phyloP scores from a whole-genome alignment of 2,888 invertebrate species.

The Synanthedon myopaeformis region DNA sequence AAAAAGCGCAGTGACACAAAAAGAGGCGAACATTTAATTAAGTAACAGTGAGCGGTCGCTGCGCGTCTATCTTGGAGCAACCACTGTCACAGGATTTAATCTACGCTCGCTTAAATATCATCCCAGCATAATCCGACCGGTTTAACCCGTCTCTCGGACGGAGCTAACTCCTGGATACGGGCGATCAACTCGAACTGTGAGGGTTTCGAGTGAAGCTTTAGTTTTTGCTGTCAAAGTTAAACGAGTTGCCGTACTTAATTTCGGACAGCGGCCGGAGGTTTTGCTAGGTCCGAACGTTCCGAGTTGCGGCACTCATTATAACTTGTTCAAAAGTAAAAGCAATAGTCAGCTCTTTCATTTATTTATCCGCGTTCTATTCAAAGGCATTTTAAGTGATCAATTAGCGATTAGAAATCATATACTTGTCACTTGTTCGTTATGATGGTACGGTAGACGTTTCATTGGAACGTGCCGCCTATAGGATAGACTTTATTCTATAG shows the following conservation, averaged over 20 bases:
- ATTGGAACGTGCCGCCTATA: too few relatives aligned
- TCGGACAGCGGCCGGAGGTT: not conserved
- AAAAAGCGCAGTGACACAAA: not conserved
- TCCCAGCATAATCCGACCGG: slow-evolving; percentile 7
- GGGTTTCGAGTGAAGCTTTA: not conserved
- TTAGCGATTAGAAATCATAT: too few relatives aligned
- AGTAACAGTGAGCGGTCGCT: not conserved
- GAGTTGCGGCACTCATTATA: not conserved
- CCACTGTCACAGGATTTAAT: slow-evolving; percentile 4
- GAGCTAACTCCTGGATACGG: not conserved
- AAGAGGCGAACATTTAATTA: not conserved
- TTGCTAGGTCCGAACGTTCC: not conserved
- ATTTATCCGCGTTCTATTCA: too few relatives aligned
- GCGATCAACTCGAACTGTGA: not conserved
- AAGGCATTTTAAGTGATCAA: too few relatives aligned
- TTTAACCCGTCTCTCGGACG: slow-evolving; percentile 1
- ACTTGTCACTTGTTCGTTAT: too few relatives aligned
- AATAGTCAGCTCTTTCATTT: too few relatives aligned
- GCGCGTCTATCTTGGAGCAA: slow-evolving; percentile 1
- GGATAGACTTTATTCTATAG: too few relatives aligned
- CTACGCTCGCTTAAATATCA: slow-evolving; percentile 5
- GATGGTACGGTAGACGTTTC: too few relatives aligned
- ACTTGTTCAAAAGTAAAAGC: too few relatives aligned
- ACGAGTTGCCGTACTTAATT: not conserved
- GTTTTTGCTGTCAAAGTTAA: not conserved